These are phyloP conservation scores for Meloidogyne exigua DNA, from an alignment of 1,140 invertebrate species.

Conservation along the genomic window DNA sequence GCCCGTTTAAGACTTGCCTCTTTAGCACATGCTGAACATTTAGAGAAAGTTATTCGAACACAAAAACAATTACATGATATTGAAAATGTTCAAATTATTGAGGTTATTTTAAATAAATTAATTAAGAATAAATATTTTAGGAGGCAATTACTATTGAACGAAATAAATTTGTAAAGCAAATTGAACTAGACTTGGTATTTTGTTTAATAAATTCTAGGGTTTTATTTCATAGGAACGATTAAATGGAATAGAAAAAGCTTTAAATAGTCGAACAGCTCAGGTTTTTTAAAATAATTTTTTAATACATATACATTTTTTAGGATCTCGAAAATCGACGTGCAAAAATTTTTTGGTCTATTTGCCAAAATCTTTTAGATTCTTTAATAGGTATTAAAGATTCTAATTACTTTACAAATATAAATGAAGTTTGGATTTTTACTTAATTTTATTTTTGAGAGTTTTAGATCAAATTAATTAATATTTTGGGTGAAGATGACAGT, in stretches of 20 bases:
- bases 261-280: slow-evolving; percentile 73
- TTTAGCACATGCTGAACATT: slow-evolving; percentile 79
- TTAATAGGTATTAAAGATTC: slow-evolving; percentile 70
- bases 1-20: slow-evolving; percentile 76
- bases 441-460: slow-evolving; percentile 9
- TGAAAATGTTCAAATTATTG: slow-evolving; percentile 69
- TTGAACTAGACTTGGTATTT: slow-evolving; percentile 72
- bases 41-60: slow-evolving; percentile 73
- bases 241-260: slow-evolving; percentile 80
- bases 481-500: neutral
- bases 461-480: neutral
- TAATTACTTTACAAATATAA: slow-evolving; percentile 65
- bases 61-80: slow-evolving; percentile 74
- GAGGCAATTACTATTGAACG: slow-evolving; percentile 68
- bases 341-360: slow-evolving; percentile 86
- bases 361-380: slow-evolving; percentile 77
- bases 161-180: slow-evolving; percentile 74
- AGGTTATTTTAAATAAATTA: slow-evolving; percentile 67
- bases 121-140: slow-evolving; percentile 26
- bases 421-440: slow-evolving; percentile 70
- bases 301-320: slow-evolving; percentile 65
- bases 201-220: too few species aligned
- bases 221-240: slow-evolving; percentile 70
- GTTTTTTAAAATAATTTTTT: slow-evolving; percentile 32
- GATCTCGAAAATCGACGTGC: slow-evolving; percentile 78